These are phyloP conservation scores for Mormyrus proboscirostris DNA, from an alignment of 2,797 vertebrate species.

Conservation along the genomic window DNA sequence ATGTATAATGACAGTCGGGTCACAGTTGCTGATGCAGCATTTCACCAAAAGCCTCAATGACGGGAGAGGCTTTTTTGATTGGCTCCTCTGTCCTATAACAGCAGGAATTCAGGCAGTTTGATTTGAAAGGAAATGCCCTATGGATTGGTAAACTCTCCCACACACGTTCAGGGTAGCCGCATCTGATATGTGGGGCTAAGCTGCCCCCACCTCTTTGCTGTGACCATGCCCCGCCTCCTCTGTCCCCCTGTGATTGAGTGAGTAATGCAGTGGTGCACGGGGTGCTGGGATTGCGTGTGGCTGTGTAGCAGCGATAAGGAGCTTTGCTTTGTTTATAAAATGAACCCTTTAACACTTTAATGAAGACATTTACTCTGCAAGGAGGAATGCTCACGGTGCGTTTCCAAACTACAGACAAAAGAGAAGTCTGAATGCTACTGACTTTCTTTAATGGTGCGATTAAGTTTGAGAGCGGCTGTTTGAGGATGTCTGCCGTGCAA, in stretches of 20 bases:
- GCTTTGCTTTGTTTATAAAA: background rate
- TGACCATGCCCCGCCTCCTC: background rate
- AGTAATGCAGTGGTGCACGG: background rate
- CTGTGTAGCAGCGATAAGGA: background rate
- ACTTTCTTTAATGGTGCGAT: background rate
- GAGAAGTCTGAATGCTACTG: background rate
- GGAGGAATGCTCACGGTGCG: background rate
- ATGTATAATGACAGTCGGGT: background rate
- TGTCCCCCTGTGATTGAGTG: background rate
- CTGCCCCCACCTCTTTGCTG: background rate
- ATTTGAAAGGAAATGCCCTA: background rate
- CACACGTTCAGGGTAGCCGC: background rate
- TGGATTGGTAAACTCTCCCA: background rate
- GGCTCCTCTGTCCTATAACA: background rate
- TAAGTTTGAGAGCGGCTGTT: background rate
- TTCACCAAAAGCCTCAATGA: background rate
- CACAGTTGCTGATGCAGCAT: background rate
- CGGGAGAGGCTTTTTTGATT: background rate
- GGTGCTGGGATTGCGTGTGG: background rate
- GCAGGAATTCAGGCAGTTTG: background rate
- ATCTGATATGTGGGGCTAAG: background rate
- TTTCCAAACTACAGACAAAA: background rate
- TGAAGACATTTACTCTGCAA: background rate
- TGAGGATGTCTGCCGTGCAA: background rate
- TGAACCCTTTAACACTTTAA: background rate